phyloP scores from a whole-genome alignment of 2,113 vertebrate species.

The Platycercus adscitus region DNA sequence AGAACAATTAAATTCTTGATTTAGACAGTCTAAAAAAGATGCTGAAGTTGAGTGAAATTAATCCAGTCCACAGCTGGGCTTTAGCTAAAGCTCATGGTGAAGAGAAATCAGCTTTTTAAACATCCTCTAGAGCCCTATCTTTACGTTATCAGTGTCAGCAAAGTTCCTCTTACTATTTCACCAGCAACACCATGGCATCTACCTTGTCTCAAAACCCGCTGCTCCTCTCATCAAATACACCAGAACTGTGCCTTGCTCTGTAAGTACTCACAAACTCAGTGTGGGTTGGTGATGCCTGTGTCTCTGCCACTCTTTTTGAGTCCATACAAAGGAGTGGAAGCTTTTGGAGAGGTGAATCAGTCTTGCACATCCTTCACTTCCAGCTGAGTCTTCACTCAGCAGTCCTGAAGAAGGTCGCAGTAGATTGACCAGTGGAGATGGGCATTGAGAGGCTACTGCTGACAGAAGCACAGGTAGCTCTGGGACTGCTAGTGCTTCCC shows the following conservation, averaged over 20 bases:
- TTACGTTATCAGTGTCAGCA: neutral
- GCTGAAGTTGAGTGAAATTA: neutral
- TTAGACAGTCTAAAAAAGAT: neutral
- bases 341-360: neutral
- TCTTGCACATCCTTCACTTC: neutral
- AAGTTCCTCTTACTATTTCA: neutral
- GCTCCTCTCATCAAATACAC: neutral
- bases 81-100: neutral
- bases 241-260: fast-evolving
- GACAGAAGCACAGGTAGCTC: neutral
- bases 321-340: neutral
- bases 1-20: neutral
- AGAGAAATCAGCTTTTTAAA: neutral
- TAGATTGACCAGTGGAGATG: neutral
- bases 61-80: neutral
- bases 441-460: neutral
- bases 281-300: neutral
- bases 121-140: neutral
- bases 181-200: fast-evolving
- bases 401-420: fast-evolving
- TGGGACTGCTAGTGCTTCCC: neutral
- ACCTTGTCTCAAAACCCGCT: fast-evolving
- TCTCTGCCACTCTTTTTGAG: neutral
- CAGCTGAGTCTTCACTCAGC: neutral
- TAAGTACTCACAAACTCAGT: neutral